A percentile compares a stretch with the other conserved stretches of the same genome.
Evolutionary conservation across 2,888 invertebrate species (phyloP).

Genomic region (Lepidocyrtoides sp.): DNA sequence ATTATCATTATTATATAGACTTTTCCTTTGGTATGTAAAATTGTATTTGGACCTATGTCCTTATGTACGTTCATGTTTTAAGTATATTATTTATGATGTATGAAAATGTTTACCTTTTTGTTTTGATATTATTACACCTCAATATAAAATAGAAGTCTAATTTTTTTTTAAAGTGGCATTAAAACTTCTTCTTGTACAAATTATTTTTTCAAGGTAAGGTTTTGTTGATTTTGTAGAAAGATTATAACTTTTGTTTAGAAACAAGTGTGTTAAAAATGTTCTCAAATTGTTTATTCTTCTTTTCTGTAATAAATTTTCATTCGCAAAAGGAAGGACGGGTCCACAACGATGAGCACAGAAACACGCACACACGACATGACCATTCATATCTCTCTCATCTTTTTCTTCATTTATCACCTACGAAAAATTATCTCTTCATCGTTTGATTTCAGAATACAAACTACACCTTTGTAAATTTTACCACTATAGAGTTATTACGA

Average conservation of each 20-base stretch:
- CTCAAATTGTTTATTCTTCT: conserved; percentile 10
- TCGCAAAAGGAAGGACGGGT: conserved; percentile 77
- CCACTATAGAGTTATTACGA: background rate
- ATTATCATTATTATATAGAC: background rate
- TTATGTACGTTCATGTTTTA: background rate
- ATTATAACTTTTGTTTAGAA: conserved; percentile 8
- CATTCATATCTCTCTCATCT: background rate
- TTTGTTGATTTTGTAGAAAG: conserved; percentile 44
- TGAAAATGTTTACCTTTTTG: background rate
- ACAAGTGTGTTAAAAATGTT: conserved; percentile 42
- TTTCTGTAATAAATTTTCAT: conserved; percentile 14
- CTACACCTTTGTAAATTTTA: background rate
- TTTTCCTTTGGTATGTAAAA: background rate
- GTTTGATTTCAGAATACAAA: conserved; percentile 34
- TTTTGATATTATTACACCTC: background rate
- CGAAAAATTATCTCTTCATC: background rate
- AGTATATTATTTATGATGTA: background rate
- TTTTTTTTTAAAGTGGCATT: conserved; percentile 1
- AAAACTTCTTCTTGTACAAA: background rate
- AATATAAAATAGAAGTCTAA: conserved; percentile 44
- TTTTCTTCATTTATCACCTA: background rate
- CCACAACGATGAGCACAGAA: conserved; percentile 76
- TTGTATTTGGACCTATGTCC: no score
- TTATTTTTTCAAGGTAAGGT: conserved; percentile 14
- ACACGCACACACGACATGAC: conserved; percentile 34